Evolutionary conservation across 2,888 invertebrate genomes (phyloP), one percentile per base, ranked within the genome.

Genomic region (Latheticus oryzae): DNA sequence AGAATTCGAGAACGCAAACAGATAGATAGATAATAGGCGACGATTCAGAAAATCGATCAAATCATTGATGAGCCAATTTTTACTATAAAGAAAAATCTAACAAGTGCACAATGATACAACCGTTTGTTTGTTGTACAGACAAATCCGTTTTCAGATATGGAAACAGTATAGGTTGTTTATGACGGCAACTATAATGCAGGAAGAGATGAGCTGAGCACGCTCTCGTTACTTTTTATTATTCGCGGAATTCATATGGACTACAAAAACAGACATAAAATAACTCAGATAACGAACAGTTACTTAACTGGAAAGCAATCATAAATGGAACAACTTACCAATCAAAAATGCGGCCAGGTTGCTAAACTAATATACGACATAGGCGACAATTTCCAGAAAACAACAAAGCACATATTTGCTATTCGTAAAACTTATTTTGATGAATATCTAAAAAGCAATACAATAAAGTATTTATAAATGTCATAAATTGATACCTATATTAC

Each of bases 211-310:
- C 63, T 54, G 63, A 65, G 72, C 73, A 71, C 73, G 76, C 72
- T 76, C 76, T 76, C 76, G 75, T 76, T 76, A 76, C 71, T 74
- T 76, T 76, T 76, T 76, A 76, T 76, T 72, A 73, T 75, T 75
- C 74, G 70, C 63, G 68, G 74, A 76, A 76, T 73, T 74, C 74
- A 73, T 71, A 71, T 58, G 47, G 52, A 40, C 51, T 33, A 32
- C 53, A 60, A 60, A 61, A 58, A 58, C 38, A 48, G 53, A 47
- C 40, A 40, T 53, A 19, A 35, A 70, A 66, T 66, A 69, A 69
- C 67, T 63, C 62, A 66, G 67, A 68, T 70, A 66, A 66, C 61
- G 64, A 68, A 61, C 68, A 63, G 70, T 68, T 69, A 70, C 63
- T 26, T 53, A 54, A 53, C 52, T 53, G 61, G 64, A 67, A 69